Conservation (phyloP, 2,113 vertebrate genomes). For the Diadophis punctatus region DNA sequence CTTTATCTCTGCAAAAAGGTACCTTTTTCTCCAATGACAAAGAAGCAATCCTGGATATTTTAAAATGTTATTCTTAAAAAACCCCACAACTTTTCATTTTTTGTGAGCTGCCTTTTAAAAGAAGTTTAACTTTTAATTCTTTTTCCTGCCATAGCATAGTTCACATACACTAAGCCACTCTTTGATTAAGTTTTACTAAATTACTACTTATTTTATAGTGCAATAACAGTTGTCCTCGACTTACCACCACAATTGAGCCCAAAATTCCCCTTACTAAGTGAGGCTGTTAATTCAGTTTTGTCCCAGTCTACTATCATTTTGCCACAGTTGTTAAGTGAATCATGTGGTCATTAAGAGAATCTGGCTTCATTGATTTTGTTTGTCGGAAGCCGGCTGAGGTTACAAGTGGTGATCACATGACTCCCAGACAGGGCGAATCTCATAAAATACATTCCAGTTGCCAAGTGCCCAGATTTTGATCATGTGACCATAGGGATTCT, state of each 20-base stretch:
- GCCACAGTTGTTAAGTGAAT: background rate
- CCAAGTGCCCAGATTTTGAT: too few species aligned
- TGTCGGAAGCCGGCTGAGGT: too few species aligned
- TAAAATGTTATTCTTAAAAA: background rate
- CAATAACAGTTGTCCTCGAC: background rate
- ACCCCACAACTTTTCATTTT: background rate
- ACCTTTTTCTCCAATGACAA: rapidly evolving
- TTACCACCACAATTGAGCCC: background rate
- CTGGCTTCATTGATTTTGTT: background rate
- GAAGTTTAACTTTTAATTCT: background rate
- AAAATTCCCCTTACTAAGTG: background rate
- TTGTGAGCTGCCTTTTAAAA: background rate
- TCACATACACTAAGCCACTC: background rate
- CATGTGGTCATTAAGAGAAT: background rate
- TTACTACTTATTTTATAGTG: background rate
- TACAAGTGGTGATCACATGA: too few species aligned
- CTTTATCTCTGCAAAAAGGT: constrained; percentile 77
- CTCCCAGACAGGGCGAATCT: background rate
- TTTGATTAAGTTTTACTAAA: background rate
- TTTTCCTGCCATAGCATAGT: background rate
- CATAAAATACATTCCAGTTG: background rate
- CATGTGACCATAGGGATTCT: too few species aligned
- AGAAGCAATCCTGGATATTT: background rate
- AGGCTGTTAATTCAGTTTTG: background rate
- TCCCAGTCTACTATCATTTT: background rate